Evolutionary conservation across 2,113 vertebrate genomes (phyloP).

Genomic region (Elephantulus edwardii): DNA sequence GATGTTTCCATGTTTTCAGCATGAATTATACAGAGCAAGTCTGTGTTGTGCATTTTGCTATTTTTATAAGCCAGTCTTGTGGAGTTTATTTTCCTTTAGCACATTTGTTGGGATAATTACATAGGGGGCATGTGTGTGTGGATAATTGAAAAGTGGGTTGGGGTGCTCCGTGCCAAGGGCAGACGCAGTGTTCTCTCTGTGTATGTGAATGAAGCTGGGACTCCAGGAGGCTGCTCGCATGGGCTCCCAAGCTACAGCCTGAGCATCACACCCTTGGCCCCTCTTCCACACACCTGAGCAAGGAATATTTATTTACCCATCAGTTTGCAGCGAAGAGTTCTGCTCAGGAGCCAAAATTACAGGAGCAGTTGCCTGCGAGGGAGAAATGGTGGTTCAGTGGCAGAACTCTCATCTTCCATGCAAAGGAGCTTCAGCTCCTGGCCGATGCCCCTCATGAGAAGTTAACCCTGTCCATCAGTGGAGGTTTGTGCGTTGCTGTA

Average conservation of each 20-base stretch:
- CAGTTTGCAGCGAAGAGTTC: neutral
- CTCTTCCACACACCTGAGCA: neutral
- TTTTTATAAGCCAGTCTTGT: conserved; percentile 61
- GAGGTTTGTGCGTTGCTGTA: neutral
- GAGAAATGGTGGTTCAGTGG: neutral
- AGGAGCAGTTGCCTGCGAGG: neutral
- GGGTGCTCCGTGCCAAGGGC: neutral
- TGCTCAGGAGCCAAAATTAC: neutral
- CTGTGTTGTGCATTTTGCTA: conserved; percentile 52
- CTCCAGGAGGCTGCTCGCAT: neutral
- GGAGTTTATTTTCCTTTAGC: conserved; percentile 66
- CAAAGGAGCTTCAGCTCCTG: neutral
- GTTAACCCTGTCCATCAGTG: neutral
- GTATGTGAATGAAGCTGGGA: neutral
- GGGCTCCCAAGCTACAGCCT: neutral
- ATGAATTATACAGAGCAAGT: conserved; percentile 59
- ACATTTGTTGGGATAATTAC: conserved; percentile 72
- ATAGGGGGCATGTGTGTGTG: conserved; percentile 29
- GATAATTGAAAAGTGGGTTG: conserved; percentile 64
- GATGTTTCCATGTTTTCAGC: conserved; percentile 54
- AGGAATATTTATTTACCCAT: neutral
- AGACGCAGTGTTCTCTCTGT: neutral
- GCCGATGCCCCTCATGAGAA: neutral
- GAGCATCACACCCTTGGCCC: neutral
- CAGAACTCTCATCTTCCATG: neutral